Evolutionary conservation across 2,113 vertebrate species (phyloP), one percentile per base, ranked within the genome.

Genomic region (Bubo bubo): DNA sequence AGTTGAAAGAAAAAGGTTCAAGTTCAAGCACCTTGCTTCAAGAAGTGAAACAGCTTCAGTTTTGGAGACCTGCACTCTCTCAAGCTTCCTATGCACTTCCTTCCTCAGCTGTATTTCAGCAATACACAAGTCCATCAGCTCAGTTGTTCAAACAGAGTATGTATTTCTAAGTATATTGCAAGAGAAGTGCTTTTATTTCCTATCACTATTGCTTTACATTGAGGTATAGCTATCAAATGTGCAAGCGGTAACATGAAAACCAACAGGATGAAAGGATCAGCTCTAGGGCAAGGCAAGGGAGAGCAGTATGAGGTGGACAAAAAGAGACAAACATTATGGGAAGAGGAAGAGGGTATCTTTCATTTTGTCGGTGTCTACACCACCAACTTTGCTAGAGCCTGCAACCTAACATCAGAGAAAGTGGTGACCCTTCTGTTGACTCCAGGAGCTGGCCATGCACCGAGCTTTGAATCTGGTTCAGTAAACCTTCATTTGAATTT

Each of bases 201-300:
- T 72, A 49, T 37, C 37, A 52, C 21, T 0, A 0, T 3, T 35
- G 55, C 55, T 80, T 62, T 50, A 59, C 5, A 4, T 0, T 47
- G 52, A 82, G 63, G 43, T 73, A 52, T 3, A 68, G 32, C n/a
- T 28, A 50, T 6, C 62, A 9, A 5, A 49, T 3, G 5, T 5
- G 14, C 72, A 58, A 58, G 50, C 26, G 34, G 35, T 13, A 76
- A 64, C 15, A 26, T 22, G 30, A 75, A 77, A 84, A n/a, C 19
- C 28, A 58, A 45, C 12, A 74, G 19, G 56, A 67, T 10, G 41
- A 68, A 59, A 90, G 56, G 37, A 47, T 67, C 52, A 79, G n/a
- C 64, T 50, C 43, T 37, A 56, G 23, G 50, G 50, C 28, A 62
- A 63, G 24, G n/a, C 34, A 87, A 84, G 9, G 5, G 9, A 82